Evolutionary conservation across 2,888 invertebrate genomes (phyloP), one percentile per base, ranked within the genome.

Genomic region (Sinohyriopsis cumingii): DNA sequence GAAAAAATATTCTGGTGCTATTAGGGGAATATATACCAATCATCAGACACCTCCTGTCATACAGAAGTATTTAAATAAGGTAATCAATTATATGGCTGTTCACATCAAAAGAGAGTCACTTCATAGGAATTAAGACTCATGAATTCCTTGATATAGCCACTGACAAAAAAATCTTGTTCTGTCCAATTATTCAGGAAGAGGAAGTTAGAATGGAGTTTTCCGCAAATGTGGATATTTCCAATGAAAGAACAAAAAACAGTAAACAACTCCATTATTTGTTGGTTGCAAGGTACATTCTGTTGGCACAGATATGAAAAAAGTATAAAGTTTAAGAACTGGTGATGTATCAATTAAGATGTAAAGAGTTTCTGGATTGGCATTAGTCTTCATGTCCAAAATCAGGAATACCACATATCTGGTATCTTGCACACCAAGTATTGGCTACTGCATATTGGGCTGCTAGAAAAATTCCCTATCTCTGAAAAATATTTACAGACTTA

Each of bases 211-310:
- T 66, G 25, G 63, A 69, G 25, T 69, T 71, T 33, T 67, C 65
- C 63, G 62, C 68, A 59, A 74, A 71, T 54, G 59, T 68, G 55
- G 68, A 65, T 22, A 59, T 68, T 60, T 7, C 28, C 24, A 54
- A 74, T 71, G 73, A 70, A 18, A 71, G 63, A 57, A 68, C 71
- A 22, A 69, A 69, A 74, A 18, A 74, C 74, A 5, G 55, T 71
- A 4, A 65, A 75, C 28, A 69, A 61, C 56, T 55, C 53, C 4
- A 67, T 75, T 54, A 25, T 65, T 22, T 63, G 65, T 55, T 75
- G 62, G 65, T 62, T 65, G 18, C 54, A 54, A 33, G 33, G 33
- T 33, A 33, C 33, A 33, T 28, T 66, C 65, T 57, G 65, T 71
- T 19, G 68, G 69, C 56, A 53, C 68, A 20, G 7, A 56, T 28